Conservation (phyloP, 2,888 invertebrate species). For the Pammene aurita region DNA sequence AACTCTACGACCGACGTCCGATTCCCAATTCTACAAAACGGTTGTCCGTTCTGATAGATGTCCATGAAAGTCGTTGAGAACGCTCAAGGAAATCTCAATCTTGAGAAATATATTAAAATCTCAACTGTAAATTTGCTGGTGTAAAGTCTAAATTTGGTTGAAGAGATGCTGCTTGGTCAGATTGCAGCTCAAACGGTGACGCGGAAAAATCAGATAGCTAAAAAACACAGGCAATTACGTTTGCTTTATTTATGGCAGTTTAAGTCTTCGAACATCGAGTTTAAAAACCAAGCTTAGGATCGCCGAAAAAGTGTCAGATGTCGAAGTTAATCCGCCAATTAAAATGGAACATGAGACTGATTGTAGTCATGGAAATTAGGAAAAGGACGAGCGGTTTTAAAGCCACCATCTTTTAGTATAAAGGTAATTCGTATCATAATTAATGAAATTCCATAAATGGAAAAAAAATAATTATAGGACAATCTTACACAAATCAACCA, state of each 20-base stretch:
- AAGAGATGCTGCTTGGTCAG: slow-evolving; percentile 56
- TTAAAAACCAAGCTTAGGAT: slow-evolving; percentile 59
- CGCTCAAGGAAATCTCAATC: slow-evolving; percentile 43
- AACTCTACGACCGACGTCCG: slow-evolving; percentile 71
- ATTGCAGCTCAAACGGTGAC: slow-evolving; percentile 52
- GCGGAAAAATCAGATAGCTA: slow-evolving; percentile 77
- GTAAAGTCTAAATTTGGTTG: slow-evolving; percentile 50
- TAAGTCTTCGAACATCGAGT: slow-evolving; percentile 57
- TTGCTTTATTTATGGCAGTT: slow-evolving; percentile 68
- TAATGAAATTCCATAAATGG: not conserved
- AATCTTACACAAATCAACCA: too few relatives aligned
- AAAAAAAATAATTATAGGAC: too few relatives aligned
- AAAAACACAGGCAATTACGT: slow-evolving; percentile 80
- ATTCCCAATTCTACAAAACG: slow-evolving; percentile 78
- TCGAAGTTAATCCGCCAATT: slow-evolving; percentile 73
- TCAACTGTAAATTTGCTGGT: slow-evolving; percentile 40
- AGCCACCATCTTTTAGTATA: slow-evolving; percentile 11
- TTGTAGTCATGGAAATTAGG: slow-evolving; percentile 53
- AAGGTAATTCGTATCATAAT: not conserved
- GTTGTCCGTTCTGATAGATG: slow-evolving; percentile 80
- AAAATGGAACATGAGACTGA: slow-evolving; percentile 63
- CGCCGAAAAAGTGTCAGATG: slow-evolving; percentile 68
- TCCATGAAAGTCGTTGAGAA: slow-evolving; percentile 59
- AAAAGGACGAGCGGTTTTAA: slow-evolving; percentile 17
- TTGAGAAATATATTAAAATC: slow-evolving; percentile 41